A percentile compares a stretch with the other conserved stretches of the same genome.
phyloP scores from a whole-genome alignment of 2,888 invertebrate species.

The Campopleginae sp. region DNA sequence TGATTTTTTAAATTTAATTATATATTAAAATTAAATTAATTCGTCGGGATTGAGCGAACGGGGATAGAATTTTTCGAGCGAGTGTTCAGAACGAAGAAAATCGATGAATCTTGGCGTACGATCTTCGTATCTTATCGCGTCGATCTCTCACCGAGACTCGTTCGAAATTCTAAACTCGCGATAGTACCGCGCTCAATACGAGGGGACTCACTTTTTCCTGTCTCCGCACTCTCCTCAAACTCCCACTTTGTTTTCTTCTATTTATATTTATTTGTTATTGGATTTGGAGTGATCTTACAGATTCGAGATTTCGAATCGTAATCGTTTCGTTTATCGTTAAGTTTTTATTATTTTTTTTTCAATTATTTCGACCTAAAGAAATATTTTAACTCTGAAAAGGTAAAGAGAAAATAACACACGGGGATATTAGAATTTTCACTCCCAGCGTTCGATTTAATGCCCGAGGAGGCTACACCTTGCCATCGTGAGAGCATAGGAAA shows the following conservation, averaged over 20 bases:
- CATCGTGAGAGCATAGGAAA: too few relatives aligned
- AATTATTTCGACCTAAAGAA: neutral
- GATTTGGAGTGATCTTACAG: too few relatives aligned
- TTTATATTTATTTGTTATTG: neutral
- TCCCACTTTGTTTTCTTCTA: neutral
- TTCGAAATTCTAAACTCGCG: neutral
- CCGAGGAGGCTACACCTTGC: too few relatives aligned
- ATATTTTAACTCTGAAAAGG: too few relatives aligned
- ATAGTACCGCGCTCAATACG: neutral
- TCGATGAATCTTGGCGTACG: neutral
- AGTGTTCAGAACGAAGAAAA: neutral
- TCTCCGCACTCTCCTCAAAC: neutral
- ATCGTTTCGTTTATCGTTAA: neutral
- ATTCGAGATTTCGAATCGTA: neutral
- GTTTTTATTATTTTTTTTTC: neutral
- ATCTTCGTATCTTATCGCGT: slow-evolving; percentile 12
- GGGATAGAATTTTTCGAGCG: too few relatives aligned
- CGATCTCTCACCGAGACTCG: neutral
- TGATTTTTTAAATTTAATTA: neutral
- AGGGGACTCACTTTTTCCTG: neutral
- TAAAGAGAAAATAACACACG: too few relatives aligned
- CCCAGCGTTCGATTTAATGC: too few relatives aligned
- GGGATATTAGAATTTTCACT: too few relatives aligned
- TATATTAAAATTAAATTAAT: too few relatives aligned
- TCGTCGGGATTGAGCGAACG: neutral